Percentiles rank a stretch among this genome's conserved stretches.
phyloP scores from a whole-genome alignment of 2,888 invertebrate genomes.

The Sinohyriopsis cumingii region DNA sequence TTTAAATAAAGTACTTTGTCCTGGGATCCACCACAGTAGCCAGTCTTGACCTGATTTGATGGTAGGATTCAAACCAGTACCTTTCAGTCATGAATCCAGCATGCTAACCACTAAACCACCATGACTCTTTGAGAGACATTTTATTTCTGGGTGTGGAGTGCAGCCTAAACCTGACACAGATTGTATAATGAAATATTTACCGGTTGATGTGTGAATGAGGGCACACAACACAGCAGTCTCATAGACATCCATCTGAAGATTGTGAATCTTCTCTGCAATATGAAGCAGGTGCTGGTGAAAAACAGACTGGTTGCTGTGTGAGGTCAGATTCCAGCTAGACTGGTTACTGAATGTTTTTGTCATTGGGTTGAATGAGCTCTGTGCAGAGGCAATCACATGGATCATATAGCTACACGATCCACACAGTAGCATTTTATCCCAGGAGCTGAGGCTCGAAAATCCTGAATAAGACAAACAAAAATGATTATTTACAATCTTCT shows the following conservation, averaged over 20 bases:
- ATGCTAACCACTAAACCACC: no score
- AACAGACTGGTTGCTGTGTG: constrained; percentile 40
- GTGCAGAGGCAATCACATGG: constrained; percentile 27
- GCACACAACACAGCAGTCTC: constrained; percentile 34
- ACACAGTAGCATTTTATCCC: constrained; percentile 36
- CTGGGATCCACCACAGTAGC: no score
- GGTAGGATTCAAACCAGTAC: no score
- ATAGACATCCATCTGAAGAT: constrained; percentile 37
- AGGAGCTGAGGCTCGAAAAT: constrained; percentile 33
- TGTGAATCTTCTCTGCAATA: constrained; percentile 35
- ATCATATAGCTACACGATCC: constrained; percentile 32
- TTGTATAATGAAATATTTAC: constrained; percentile 12
- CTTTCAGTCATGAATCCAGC: no score
- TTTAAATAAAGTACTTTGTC: no score
- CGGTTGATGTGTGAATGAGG: constrained; percentile 34
- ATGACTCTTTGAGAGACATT: no score
- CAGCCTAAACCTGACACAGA: no score
- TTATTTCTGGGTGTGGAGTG: no score
- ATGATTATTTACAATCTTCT: no score
- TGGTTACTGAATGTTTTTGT: constrained; percentile 40
- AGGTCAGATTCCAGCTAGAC: constrained; percentile 43
- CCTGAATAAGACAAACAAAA: constrained; percentile 16
- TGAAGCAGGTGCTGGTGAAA: constrained; percentile 39
- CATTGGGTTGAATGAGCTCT: constrained; percentile 28
- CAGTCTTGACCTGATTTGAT: no score